Base-by-base conservation (phyloP, 2,113 vertebrate genomes). In the Xiphophorus couchianus region DNA sequence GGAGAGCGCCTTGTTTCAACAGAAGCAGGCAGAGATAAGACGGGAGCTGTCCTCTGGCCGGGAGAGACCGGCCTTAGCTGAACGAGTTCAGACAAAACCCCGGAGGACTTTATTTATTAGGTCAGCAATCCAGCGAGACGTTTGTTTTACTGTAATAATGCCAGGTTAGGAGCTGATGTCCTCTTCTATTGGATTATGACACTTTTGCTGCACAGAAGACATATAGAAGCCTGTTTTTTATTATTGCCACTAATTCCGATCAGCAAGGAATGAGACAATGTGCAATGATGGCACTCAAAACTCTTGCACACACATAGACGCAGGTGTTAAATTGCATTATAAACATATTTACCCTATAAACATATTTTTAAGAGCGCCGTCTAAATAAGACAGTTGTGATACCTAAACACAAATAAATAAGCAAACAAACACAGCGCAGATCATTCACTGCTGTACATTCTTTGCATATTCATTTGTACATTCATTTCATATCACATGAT, bases 1-100 rank as follows among this genome's bases (percentile, higher is more conserved):
- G 71, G 69, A 71, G 84, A 76, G 73, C 9, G 25, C 65, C 60
- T 72, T 51, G 66, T 80, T 60, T 71, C 66, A 72, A 76, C 33
- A 44, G 71, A 69, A 54, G 71, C 51, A 61, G 63, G 71, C 66
- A 39, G 64, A 66, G 19, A 30, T 37, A 22, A 66, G 54, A 82
- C 25, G 3, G 15, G 31, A 27, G 9, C 42, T 13, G 14, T 15
- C 42, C 60, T 62, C 62, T 66, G 61, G 31, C 65, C 12, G 54
- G 31, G 29, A 74, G 61, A 76, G 69, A 48, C 37, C 69, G 44
- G 42, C 51, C 29, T 17, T 9, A 29, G 60, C 29, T 27, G 10
- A 19, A 48, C 17, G 30, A 61, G 62, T 81, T 71, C n/a, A 67
- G 15, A 54, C 14, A 44, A 8, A 19, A 30, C 12, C 66, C 19